These are phyloP conservation scores for Phalanger gymnotis DNA, from an alignment of 2,797 vertebrate species.

Conservation along the genomic window DNA sequence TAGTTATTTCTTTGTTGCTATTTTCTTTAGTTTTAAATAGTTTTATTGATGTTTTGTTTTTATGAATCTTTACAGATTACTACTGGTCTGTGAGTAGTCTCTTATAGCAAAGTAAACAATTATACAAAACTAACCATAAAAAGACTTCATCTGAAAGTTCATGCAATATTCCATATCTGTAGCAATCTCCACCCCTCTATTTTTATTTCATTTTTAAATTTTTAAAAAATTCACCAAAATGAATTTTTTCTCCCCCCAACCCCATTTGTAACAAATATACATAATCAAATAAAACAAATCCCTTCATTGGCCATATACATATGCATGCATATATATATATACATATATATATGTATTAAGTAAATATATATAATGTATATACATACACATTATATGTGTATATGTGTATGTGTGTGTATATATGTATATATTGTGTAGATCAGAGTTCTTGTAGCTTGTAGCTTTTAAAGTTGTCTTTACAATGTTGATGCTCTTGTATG, in stretches of 20 bases:
- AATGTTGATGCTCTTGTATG: neutral
- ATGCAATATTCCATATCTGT: neutral
- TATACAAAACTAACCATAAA: neutral
- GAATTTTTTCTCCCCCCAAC: neutral
- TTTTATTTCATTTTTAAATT: neutral
- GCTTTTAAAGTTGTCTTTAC: neutral
- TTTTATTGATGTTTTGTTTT: neutral
- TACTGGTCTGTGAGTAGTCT: neutral
- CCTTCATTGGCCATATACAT: neutral
- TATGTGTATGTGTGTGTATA: neutral
- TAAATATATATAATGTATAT: no score
- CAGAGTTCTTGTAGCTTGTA: neutral
- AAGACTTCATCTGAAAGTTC: neutral
- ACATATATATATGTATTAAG: neutral
- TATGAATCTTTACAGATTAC: neutral
- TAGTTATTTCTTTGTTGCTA: neutral
- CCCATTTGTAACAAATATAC: neutral
- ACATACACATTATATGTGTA: neutral
- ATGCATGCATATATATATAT: neutral
- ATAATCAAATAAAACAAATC: neutral
- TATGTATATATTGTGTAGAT: neutral
- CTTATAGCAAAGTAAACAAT: neutral
- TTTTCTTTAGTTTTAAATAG: neutral
- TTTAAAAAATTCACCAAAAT: neutral
- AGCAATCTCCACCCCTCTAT: neutral